Base-by-base conservation (phyloP, 92 coral and sea anemone genomes). In the Porites lobata region DNA sequence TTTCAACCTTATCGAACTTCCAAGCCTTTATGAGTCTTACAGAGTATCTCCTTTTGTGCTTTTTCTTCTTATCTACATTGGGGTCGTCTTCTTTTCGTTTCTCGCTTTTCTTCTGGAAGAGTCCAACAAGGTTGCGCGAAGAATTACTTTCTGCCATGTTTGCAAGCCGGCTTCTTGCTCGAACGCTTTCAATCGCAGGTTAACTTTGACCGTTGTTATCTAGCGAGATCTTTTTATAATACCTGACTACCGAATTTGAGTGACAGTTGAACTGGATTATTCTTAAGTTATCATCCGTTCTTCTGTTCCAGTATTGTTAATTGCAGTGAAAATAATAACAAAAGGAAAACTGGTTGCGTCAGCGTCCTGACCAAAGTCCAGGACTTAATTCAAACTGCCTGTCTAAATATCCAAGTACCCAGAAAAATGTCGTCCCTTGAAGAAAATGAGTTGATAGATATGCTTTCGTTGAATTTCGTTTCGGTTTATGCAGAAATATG, bases 321-420 rank as follows among this genome's bases (percentile, higher is more conserved):
- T 29, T 7, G 7, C 10, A 38, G 6, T 38, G 47, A 17, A 15
- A 74, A 52, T 8, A 26, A 61, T 29, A 14, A 54, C 1, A 8
- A 19, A 1, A 47, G 20, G 22, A 19, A 38, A 38, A 75, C 10
- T 11, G 5, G 3, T 13, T 75, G 15, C 8, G 13, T 74, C 61
- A 50, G 78, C 52, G 26, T 65, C 38, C 19, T 24, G 68, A 19
- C 65, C 83, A 64, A 79, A 79, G 83, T 79, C 52, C 83, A 50
- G 22, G 22, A 4, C 5, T 29, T 14, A 17, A 29, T 65, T n/a
- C 29, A 52, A 21, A 20, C 63, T 74, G 59, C 78, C 11, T 74
- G 59, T 62, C 11, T 19, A 52, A 74, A 74, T 50, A n/a, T 51
- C 12, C 43, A 62, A 5, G 66, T 47, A 8, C 3, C 20, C 12